These are phyloP conservation scores for Platynereis dumerilii DNA, from an alignment of 2,888 invertebrate species.

Conservation along the genomic window DNA sequence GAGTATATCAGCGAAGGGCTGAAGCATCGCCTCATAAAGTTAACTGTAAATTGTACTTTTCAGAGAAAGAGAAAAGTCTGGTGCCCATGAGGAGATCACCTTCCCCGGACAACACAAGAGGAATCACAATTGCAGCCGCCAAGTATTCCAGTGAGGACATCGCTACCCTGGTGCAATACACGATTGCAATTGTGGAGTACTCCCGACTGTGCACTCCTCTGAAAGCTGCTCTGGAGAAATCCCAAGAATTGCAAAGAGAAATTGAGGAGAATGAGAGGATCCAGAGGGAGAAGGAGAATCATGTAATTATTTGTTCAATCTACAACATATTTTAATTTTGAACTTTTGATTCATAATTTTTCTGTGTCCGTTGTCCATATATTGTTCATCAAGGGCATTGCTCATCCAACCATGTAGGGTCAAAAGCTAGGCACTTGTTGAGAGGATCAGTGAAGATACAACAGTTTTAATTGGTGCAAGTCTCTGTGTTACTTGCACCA, in stretches of 20 bases:
- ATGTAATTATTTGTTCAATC: conserved; percentile 45
- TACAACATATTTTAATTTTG: too few species aligned
- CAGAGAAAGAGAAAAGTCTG: conserved; percentile 35
- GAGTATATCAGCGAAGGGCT: too few species aligned
- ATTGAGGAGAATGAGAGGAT: conserved; percentile 61
- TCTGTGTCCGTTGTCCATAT: too few species aligned
- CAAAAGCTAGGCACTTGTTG: too few species aligned
- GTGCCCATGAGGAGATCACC: conserved; percentile 29
- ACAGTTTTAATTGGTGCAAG: too few species aligned
- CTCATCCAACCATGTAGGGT: too few species aligned
- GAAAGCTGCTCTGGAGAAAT: conserved; percentile 48
- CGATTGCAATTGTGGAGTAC: conserved; percentile 63
- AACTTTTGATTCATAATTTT: too few species aligned
- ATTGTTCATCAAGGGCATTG: too few species aligned
- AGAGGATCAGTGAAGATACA: too few species aligned
- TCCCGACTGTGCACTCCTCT: conserved; percentile 49
- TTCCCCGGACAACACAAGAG: conserved; percentile 40
- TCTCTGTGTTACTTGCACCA: too few species aligned
- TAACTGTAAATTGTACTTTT: too few species aligned
- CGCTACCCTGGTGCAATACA: conserved; percentile 61
- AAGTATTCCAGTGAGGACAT: conserved; percentile 63
- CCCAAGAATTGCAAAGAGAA: conserved; percentile 58
- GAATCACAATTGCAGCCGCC: conserved; percentile 60
- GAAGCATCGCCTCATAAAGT: too few species aligned
- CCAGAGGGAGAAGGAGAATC: conserved; percentile 53